A percentile compares a stretch with the other conserved stretches of the same genome.
These are phyloP conservation scores for Lithobius niger DNA, from an alignment of 1,140 invertebrate species.

Conservation along the genomic window DNA sequence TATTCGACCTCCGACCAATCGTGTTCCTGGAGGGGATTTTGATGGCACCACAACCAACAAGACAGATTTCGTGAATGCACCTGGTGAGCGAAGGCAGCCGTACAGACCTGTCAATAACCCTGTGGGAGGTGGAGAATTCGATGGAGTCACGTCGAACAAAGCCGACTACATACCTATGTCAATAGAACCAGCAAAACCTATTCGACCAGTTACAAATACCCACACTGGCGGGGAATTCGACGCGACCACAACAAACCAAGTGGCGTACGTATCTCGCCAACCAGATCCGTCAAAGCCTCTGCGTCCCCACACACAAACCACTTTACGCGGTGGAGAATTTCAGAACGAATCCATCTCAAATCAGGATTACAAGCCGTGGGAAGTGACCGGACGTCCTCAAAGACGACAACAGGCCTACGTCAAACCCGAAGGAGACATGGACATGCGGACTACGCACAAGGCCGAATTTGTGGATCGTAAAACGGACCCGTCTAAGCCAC, in stretches of 20 bases:
- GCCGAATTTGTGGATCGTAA: background rate
- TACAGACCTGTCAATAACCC: conserved; percentile 16
- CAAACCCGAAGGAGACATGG: conserved; percentile 31
- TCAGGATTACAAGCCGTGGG: conserved; percentile 31
- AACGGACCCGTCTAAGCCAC: background rate
- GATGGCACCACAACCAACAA: conserved; percentile 30
- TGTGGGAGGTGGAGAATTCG: conserved; percentile 16
- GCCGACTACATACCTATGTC: conserved; percentile 30
- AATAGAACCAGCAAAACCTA: conserved; percentile 16
- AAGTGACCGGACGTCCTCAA: conserved; percentile 20
- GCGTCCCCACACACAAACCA: conserved; percentile 10
- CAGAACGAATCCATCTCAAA: conserved; percentile 29
- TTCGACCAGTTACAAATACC: conserved; percentile 8
- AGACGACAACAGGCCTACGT: conserved; percentile 2
- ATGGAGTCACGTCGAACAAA: conserved; percentile 29
- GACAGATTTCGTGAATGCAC: conserved; percentile 16
- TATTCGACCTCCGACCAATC: background rate
- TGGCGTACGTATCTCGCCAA: conserved; percentile 6
- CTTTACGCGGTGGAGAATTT: conserved; percentile 21
- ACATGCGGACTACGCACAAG: conserved; percentile 27
- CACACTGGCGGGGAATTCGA: conserved; percentile 16
- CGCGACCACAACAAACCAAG: conserved; percentile 14
- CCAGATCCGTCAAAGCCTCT: conserved; percentile 12
- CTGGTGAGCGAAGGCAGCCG: conserved; percentile 5
- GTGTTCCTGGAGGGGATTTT: conserved; percentile 27